Evolutionary conservation across 2,113 vertebrate genomes (phyloP), one percentile per base, ranked within the genome.

Genomic region (Bagarius yarrelli): DNA sequence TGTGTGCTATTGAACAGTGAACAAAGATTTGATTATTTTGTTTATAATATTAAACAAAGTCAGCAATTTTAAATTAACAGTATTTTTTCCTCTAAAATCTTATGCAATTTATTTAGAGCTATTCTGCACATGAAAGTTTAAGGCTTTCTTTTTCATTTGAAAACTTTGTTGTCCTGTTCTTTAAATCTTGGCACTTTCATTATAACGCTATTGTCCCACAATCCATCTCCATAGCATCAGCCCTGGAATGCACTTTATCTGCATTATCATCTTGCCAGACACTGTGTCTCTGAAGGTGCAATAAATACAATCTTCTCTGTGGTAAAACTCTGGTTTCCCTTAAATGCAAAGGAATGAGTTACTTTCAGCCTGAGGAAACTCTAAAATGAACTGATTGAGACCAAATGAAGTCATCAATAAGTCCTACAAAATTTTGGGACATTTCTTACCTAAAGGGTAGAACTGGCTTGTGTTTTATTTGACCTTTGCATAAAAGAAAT

Each of bases 391-490:
- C 73, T 78, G 77, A 83, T 80, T 86, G 70, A 67, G 69, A 81
- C 66, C 74, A 83, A 85, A 88, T 87, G 81, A 85, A 84, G 83
- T 76, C 79, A 86, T 88, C 85, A 84, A 81, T 87, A 87, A 87
- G 85, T 81, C 71, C 86, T 80, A 85, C 76, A 85, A 87, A 81
- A 80, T 86, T 85, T 83, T 72, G 79, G 78, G 81, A 87, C 72
- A 86, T 75, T 30, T 82, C 74, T 81, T 75, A 78, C 56, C 83
- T 69, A 73, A 78, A 75, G 85, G 84, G 78, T 57, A 79, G 81
- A 56, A 44, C 61, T 66, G 78, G 52, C 66, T 79, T 80, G 30
- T 47, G 55, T 64, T 85, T 84, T 86, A 80, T 83, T 76, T 63
- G 23, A 76, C 77, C 72, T 82, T 82, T 80, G 67, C 64, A 82